Evolutionary conservation across 2,888 invertebrate genomes (phyloP).

Genomic region (Hydrotaea diabolus): DNA sequence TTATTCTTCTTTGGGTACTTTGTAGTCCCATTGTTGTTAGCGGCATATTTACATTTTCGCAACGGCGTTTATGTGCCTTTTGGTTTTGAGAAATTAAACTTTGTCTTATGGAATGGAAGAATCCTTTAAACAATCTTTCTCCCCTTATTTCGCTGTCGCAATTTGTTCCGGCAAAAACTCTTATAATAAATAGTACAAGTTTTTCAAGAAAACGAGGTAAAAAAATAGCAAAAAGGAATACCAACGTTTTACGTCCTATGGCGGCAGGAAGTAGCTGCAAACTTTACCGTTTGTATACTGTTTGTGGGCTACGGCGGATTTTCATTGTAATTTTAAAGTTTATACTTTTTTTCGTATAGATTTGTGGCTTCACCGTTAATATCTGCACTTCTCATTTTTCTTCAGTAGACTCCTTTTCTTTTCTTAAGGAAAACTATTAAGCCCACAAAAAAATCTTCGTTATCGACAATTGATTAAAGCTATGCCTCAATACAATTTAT

Average conservation of each 20-base stretch:
- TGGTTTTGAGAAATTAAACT: constrained; percentile 54
- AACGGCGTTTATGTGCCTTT: constrained; percentile 49
- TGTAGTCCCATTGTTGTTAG: constrained; percentile 30
- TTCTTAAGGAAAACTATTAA: not conserved
- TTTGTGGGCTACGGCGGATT: constrained; percentile 19
- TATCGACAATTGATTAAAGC: no score
- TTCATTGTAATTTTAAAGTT: constrained; percentile 51
- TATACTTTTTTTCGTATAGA: constrained; percentile 40
- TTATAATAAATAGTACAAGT: constrained; percentile 52
- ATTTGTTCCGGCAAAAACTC: constrained; percentile 40
- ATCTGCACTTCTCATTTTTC: constrained; percentile 39
- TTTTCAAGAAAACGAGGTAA: constrained; percentile 4
- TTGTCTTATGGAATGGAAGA: constrained; percentile 51
- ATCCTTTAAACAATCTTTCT: constrained; percentile 53
- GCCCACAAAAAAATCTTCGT: not conserved
- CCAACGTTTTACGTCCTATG: constrained; percentile 22
- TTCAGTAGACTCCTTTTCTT: not conserved
- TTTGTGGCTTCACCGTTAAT: constrained; percentile 50
- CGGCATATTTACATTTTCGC: constrained; percentile 38
- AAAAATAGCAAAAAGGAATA: not conserved
- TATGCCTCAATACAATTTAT: no score
- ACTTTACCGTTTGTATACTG: constrained; percentile 46
- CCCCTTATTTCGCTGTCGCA: constrained; percentile 34
- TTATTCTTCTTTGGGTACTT: not conserved
- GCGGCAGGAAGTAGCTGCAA: constrained; percentile 41